These are phyloP conservation scores for Acanthosepion pharaonis DNA, from an alignment of 2,888 invertebrate genomes.

Conservation along the genomic window DNA sequence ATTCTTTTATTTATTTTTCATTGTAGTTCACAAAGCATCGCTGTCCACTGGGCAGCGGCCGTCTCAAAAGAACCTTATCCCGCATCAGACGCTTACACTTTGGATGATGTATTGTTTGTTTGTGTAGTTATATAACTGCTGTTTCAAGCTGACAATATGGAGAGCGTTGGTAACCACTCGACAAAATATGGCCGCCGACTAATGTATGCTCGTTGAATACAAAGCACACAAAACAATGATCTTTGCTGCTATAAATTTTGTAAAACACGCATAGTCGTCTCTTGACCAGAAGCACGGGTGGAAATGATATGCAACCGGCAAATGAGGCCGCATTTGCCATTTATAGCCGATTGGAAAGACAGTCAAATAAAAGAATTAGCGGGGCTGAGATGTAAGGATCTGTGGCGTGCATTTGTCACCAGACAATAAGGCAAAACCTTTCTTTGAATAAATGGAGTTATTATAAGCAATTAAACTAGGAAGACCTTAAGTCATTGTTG, in stretches of 20 bases:
- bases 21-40: background rate
- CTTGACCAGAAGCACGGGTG: background rate
- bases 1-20: no score
- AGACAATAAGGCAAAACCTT: no score
- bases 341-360: background rate
- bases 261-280: background rate
- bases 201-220: background rate
- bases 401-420: no score
- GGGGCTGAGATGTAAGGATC: no score
- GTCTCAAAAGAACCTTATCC: background rate
- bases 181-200: background rate
- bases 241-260: background rate
- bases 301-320: background rate
- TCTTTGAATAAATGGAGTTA: no score
- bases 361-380: background rate
- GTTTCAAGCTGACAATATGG: background rate
- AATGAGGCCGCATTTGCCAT: background rate
- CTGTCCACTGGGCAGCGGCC: background rate
- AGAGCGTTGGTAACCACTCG: background rate
- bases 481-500: no score
- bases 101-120: background rate
- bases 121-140: background rate
- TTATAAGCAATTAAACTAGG: no score
- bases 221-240: constrained; percentile 2
- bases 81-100: background rate